Percentiles rank a stretch among this genome's conserved stretches.
Evolutionary conservation across 2,113 vertebrate genomes (phyloP).

Genomic region (Dicerorhinus sumatrensis): DNA sequence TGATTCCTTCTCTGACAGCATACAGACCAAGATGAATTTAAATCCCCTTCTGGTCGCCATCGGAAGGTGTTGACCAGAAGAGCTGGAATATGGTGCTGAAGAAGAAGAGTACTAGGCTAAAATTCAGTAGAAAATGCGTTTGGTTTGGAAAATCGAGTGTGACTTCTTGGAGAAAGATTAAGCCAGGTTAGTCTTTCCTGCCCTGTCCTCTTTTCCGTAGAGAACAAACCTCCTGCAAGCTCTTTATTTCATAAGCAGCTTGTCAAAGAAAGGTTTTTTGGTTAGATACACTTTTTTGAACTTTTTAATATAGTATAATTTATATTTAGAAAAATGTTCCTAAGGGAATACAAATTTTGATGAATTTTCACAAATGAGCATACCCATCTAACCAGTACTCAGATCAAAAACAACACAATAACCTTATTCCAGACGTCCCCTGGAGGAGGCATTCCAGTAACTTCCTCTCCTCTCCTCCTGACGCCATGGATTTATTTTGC

Average conservation of each 20-base stretch:
- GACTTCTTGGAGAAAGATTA: not conserved
- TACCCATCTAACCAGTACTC: not conserved
- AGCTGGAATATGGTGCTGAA: rapidly evolving
- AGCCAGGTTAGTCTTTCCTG: not conserved
- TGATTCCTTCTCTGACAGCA: not conserved
- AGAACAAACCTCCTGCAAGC: not conserved
- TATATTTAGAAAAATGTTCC: not conserved
- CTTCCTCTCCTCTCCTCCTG: not conserved
- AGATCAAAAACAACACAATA: not conserved
- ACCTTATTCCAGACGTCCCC: not conserved
- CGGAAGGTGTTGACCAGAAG: not conserved
- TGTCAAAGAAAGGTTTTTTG: not conserved
- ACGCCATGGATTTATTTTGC: not conserved
- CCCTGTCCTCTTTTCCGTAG: not conserved
- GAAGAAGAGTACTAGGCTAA: not conserved
- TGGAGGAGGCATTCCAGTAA: not conserved
- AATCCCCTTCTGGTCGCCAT: not conserved
- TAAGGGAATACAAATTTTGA: not conserved
- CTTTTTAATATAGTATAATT: not conserved
- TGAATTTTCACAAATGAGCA: not conserved
- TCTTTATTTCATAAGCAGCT: not conserved
- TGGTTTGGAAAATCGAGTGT: not conserved
- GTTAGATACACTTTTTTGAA: not conserved
- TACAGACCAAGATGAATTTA: not conserved
- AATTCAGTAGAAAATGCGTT: not conserved